These are phyloP conservation scores for Hirudinaria manillensis DNA, from an alignment of 2,888 invertebrate species.

Conservation along the genomic window DNA sequence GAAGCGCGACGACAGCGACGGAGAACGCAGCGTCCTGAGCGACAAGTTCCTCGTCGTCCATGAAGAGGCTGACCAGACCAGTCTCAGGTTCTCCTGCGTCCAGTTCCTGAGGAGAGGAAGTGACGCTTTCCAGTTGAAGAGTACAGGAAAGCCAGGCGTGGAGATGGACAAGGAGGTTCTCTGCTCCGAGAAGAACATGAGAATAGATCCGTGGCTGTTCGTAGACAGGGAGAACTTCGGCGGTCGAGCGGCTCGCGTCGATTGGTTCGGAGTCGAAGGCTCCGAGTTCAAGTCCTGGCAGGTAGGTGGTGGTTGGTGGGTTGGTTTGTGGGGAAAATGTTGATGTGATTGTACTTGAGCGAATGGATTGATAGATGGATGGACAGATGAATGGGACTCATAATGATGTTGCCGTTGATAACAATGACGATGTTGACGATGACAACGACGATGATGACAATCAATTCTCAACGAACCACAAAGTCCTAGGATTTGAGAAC, in stretches of 20 bases:
- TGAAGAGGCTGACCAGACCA: not conserved
- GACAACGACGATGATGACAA: not conserved
- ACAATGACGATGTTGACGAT: not conserved
- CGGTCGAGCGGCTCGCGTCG: not conserved
- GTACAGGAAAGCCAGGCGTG: not conserved
- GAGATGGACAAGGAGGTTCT: constrained; percentile 1
- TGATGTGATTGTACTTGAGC: too few species aligned
- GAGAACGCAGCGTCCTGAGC: not conserved
- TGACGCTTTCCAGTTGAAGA: constrained; percentile 16
- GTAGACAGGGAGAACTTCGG: constrained; percentile 10
- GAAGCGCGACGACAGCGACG: not conserved
- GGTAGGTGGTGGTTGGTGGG: too few species aligned
- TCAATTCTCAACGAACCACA: not conserved
- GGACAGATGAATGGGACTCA: too few species aligned
- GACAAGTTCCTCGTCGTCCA: constrained; percentile 8
- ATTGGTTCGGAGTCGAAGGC: not conserved
- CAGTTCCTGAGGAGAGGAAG: constrained; percentile 2
- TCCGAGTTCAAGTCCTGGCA: too few species aligned
- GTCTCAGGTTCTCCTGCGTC: constrained; percentile 14
- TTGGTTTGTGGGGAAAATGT: too few species aligned
- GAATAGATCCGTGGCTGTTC: constrained; percentile 1
- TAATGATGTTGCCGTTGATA: not conserved
- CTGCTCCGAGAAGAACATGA: constrained; percentile 10
- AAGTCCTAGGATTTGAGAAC: too few species aligned
- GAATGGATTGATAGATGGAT: too few species aligned